Evolutionary conservation across 92 coral and sea anemone species (phyloP).

Genomic region (Ricordea florida): DNA sequence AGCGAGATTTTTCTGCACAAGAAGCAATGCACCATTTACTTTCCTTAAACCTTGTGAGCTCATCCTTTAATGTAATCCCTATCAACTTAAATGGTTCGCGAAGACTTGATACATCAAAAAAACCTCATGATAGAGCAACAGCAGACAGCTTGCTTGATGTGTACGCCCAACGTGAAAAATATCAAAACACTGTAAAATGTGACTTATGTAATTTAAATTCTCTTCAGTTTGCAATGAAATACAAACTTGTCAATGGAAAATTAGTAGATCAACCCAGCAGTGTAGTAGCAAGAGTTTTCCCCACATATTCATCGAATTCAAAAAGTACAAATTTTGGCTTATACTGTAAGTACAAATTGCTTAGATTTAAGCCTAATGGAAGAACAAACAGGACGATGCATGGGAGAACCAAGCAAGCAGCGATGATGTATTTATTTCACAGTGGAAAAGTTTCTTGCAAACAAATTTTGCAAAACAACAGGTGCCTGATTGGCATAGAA

Average conservation of each 20-base stretch:
- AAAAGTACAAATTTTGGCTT: conserved; percentile 45
- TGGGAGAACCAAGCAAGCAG: no score
- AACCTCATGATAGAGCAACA: conserved; percentile 22
- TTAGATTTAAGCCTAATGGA: conserved; percentile 59
- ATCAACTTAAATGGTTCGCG: conserved; percentile 46
- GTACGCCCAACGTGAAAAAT: conserved; percentile 59
- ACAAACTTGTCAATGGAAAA: conserved; percentile 15
- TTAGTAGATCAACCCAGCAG: conserved; percentile 50
- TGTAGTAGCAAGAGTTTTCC: conserved; percentile 48
- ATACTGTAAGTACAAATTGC: conserved; percentile 40
- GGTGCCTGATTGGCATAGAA: no score
- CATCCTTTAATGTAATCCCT: no score
- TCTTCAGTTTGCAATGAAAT: conserved; percentile 48
- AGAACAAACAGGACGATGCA: conserved; percentile 48
- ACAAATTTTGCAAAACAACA: no score
- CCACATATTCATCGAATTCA: conserved; percentile 48
- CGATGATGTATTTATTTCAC: no score
- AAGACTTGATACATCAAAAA: conserved; percentile 31
- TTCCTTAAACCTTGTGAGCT: conserved; percentile 26
- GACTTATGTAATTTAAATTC: conserved; percentile 54
- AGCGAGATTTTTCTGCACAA: no score
- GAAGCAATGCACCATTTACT: conserved; percentile 43
- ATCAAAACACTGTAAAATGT: conserved; percentile 25
- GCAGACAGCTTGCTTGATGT: conserved; percentile 50
- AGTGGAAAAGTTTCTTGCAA: no score